Percentiles rank a stretch among this genome's conserved stretches.
Conservation (phyloP, 2,888 invertebrate genomes). For the Suillia variegata region DNA sequence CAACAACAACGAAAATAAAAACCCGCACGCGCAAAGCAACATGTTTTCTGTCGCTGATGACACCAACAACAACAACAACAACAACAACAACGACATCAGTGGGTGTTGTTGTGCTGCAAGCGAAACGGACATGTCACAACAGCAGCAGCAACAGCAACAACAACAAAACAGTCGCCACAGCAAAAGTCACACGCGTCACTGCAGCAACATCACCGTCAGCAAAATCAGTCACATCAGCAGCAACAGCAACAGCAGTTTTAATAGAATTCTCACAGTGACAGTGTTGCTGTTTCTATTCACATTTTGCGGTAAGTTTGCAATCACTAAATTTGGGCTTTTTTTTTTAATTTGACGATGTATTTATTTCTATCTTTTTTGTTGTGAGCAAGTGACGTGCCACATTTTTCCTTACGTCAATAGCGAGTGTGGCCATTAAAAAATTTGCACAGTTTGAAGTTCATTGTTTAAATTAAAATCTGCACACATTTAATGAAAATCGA, state of each 20-base stretch:
- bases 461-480: neutral
- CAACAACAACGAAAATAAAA: conserved; percentile 27
- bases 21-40: conserved; percentile 29
- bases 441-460: neutral
- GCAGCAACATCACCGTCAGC: conserved; percentile 22
- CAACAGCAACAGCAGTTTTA: conserved; percentile 17
- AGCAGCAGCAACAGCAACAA: conserved; percentile 23
- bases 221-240: conserved; percentile 15
- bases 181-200: neutral
- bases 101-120: conserved; percentile 31
- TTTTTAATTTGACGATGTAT: neutral
- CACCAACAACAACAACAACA: conserved; percentile 27
- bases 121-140: neutral
- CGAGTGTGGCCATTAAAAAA: neutral
- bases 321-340: no score
- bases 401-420: no score
- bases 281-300: conserved; percentile 28
- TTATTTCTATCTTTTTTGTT: no score
- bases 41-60: conserved; percentile 40
- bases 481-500: no score
- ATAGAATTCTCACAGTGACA: conserved; percentile 21
- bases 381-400: no score
- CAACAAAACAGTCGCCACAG: conserved; percentile 7
- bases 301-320: conserved; percentile 31
- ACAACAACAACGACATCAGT: conserved; percentile 27